Percentiles rank a stretch among this genome's conserved stretches.
phyloP scores from a whole-genome alignment of 1,140 invertebrate species.

The Drosophila bocki region DNA sequence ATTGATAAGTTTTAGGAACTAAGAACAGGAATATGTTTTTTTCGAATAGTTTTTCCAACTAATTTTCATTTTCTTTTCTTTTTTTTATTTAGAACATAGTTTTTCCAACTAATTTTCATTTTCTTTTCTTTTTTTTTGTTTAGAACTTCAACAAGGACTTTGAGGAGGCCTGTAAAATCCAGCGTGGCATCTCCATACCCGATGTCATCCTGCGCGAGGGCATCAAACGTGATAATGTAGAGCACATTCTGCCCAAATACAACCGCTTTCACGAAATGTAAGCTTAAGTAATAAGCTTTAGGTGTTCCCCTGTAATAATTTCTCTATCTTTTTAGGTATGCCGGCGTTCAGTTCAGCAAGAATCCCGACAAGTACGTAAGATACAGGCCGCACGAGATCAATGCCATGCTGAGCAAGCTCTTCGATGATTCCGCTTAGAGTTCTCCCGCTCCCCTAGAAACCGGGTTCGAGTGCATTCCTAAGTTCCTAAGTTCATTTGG shows the following conservation, averaged over 20 bases:
- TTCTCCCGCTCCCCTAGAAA: neutral
- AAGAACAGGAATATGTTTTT: too few species aligned
- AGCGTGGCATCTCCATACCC: conserved; percentile 96
- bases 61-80: conserved; percentile 51
- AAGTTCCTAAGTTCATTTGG: conserved; percentile 49
- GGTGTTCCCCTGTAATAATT: neutral
- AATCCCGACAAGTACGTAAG: conserved; percentile 98
- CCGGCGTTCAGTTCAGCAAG: conserved; percentile 93
- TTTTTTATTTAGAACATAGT: too few species aligned
- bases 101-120: conserved; percentile 19
- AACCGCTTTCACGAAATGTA: conserved; percentile 91
- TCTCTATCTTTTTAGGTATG: conserved; percentile 86
- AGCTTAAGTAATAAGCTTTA: conserved; percentile 28
- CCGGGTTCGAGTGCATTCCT: conserved; percentile 47
- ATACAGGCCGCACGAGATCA: conserved; percentile 94
- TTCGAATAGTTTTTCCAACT: neutral
- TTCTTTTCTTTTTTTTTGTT: conserved; percentile 36
- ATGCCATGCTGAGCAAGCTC: conserved; percentile 91
- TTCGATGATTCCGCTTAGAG: conserved; percentile 90
- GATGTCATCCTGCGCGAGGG: conserved; percentile 93
- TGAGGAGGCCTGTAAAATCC: conserved; percentile 93
- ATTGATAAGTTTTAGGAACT: too few species aligned
- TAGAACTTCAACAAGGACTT: conserved; percentile 97
- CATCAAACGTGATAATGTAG: conserved; percentile 94
- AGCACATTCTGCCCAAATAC: conserved; percentile 94